Base-by-base conservation (phyloP, 1,140 invertebrate species). In the Heliothis subflexa region DNA sequence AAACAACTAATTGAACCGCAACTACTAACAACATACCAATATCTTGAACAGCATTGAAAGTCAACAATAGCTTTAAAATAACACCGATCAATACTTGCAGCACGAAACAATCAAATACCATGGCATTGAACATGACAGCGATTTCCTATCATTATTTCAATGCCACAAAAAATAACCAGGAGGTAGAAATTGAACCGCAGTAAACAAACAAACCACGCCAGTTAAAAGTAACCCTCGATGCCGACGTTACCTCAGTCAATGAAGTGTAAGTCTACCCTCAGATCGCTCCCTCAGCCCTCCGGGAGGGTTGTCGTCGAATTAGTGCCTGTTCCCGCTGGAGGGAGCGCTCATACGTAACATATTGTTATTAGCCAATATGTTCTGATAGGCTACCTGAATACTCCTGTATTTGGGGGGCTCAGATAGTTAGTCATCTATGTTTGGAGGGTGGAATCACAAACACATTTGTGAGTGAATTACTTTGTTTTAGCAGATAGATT, bases 221-320 rank as follows among this genome's bases (percentile, higher is more conserved):
- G 73, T 75, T 62, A 75, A 64, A 75, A 64, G 73, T 64, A 75
- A 75, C 21, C 73, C 59, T 33, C 25, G 59, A 47, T 40, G 33
- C 12, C 33, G 33, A 33, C 21, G 47, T 49, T 61, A 74, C 59
- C 59, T 75, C 73, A 40, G 59, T 45, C 73, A 64, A 75, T 75
- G 59, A 64, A 47, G 57, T 75, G 73, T 64, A 75, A 62, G 72
- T 49, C 70, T 72, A 61, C 72, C 55, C 72, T 74, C 72, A 68
- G 40, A 12, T 18, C 18, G 25, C 57, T 40, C 59, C 49, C 57
- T 47, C 59, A 40, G 21, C 59, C 73, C 73, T 64, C 72, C 18
- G 73, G 73, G 71, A 73, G 73, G 59, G 59, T 75, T 75, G 73
- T 75, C 73, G 40, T 62, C 73, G 28, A 75, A 75, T 75, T 75